Evolutionary conservation across 2,888 invertebrate species (phyloP).

Genomic region (Noctuana brunneofusca): DNA sequence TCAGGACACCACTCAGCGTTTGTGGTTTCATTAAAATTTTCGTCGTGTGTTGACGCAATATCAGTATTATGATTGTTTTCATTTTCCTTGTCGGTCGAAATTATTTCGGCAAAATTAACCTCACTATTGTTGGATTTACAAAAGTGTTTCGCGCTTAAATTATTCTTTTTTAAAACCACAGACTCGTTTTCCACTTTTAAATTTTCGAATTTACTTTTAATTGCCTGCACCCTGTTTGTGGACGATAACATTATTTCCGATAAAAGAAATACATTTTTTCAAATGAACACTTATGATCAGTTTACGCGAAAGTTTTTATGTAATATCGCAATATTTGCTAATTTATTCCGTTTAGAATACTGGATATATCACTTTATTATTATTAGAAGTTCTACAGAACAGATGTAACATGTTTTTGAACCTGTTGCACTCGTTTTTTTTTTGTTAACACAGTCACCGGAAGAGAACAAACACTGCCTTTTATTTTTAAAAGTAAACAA

Average conservation of each 20-base stretch:
- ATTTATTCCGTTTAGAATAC: conserved; percentile 22
- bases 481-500: conserved; percentile 27
- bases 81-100: conserved; percentile 35
- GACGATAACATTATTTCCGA: conserved; percentile 75
- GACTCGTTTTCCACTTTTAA: conserved; percentile 62
- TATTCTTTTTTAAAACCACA: conserved; percentile 36
- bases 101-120: background rate
- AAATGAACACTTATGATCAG: conserved; percentile 22
- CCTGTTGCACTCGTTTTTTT: conserved; percentile 43
- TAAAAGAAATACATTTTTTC: conserved; percentile 60
- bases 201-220: conserved; percentile 85
- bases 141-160: conserved; percentile 42
- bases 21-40: conserved; percentile 34
- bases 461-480: conserved; percentile 17
- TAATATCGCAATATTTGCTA: conserved; percentile 19
- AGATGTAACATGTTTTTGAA: conserved; percentile 39
- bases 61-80: conserved; percentile 15
- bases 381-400: conserved; percentile 24
- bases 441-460: conserved; percentile 21
- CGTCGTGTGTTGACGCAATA: conserved; percentile 35
- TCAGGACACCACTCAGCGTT: conserved; percentile 43
- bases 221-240: conserved; percentile 84
- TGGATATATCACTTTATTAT: conserved; percentile 30
- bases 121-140: conserved; percentile 37
- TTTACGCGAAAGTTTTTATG: conserved; percentile 23